Conservation (phyloP, 2,113 vertebrate species). For the Martes martes region DNA sequence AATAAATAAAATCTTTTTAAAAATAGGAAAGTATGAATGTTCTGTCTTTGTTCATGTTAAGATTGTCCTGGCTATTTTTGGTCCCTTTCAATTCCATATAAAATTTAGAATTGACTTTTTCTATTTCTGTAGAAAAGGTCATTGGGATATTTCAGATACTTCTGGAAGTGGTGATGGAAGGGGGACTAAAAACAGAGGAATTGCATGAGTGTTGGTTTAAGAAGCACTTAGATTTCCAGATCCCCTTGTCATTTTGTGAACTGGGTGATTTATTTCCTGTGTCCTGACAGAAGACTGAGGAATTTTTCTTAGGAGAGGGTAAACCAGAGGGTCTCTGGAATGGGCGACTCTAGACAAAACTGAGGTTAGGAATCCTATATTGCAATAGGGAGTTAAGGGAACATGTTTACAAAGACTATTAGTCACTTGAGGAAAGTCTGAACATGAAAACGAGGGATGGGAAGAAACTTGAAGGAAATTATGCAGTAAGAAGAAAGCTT, state of each 20-base stretch:
- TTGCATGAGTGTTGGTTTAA: not conserved
- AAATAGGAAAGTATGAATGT: not conserved
- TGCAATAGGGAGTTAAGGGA: not conserved
- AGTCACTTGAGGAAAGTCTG: not conserved
- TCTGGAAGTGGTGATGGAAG: not conserved
- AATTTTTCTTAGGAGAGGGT: not conserved
- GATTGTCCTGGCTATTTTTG: not conserved
- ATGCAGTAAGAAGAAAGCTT: not conserved
- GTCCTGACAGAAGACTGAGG: not conserved
- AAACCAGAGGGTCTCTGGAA: not conserved
- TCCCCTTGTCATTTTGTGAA: not conserved
- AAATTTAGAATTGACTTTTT: not conserved
- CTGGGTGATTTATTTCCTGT: not conserved
- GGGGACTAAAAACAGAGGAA: not conserved
- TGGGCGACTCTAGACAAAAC: not conserved
- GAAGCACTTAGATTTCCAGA: not conserved
- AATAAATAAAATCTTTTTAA: no score
- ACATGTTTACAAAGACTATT: not conserved
- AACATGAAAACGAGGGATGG: not conserved
- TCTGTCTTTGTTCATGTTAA: not conserved
- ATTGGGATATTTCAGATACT: not conserved
- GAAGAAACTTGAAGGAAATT: slow-evolving; percentile 10
- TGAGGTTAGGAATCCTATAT: not conserved
- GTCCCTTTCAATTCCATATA: not conserved
- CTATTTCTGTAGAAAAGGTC: not conserved